Evolutionary conservation across 2,888 invertebrate species (phyloP), one percentile per base, ranked within the genome.

Genomic region (Galerucella pusilla): DNA sequence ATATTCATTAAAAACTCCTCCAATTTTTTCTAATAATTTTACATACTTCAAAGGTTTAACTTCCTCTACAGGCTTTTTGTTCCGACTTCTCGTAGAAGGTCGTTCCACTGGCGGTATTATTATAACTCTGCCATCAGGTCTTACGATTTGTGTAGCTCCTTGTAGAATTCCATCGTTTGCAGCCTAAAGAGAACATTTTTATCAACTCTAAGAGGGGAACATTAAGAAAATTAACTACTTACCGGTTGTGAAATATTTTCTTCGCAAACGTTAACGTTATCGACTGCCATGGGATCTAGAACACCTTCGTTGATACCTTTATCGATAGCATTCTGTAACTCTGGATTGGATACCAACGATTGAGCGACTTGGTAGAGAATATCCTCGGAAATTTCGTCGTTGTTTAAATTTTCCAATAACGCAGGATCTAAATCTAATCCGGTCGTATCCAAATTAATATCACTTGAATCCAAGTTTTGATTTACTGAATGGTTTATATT

Each of bases 31-130:
- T 20, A 20, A 20, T 20, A 20, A 20, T 20, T 45, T 14, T 67
- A 67, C 67, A 59, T 68, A 68, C 57, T 57, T 68, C 14, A 57
- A 16, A 16, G 81, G 79, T 71, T 78, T 82, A 7, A 75, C 77
- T 49, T 80, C 80, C 67, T 80, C 81, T 16, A 75, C 80, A 11
- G 65, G 64, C 46, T 77, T 81, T 76, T 85, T 86, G 84, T 94
- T 93, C 25, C 94, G 93, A 75, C 93, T 92, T 60, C 95, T 89
- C 0, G 95, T 95, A 1, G 95, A 93, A 10, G 95, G 95, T 28
- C 95, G 93, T 87, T 95, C 95, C 71, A 95, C 94, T 0, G 95
- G 95, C 14, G 95, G 95, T 77, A 95, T 88, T 0, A 93, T 93
- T 69, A 95, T 93, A 57, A 95, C 90, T 49, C 94, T 90, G 1